Evolutionary conservation across 2,113 vertebrate species (phyloP).

Genomic region (Mus musculus): DNA sequence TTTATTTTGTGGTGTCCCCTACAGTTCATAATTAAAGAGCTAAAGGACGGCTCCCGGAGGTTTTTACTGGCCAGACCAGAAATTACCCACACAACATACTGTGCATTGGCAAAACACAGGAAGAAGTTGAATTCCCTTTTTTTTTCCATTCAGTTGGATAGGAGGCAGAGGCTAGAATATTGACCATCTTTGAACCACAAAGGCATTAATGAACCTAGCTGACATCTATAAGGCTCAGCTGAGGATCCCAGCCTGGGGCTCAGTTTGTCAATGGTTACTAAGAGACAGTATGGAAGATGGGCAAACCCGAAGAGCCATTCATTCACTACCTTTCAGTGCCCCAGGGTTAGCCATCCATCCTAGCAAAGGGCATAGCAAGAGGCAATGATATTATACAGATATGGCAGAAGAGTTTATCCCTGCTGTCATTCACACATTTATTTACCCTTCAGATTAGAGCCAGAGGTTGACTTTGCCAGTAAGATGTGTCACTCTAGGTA

Average conservation of each 20-base stretch:
- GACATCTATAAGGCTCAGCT: slow-evolving; percentile 15
- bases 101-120: slow-evolving; percentile 81
- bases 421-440: not conserved
- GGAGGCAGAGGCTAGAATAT: slow-evolving; percentile 61
- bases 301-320: not conserved
- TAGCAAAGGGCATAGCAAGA: not conserved
- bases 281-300: not conserved
- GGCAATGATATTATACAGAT: not conserved
- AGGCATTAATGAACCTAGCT: slow-evolving; percentile 63
- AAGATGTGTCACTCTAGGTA: not conserved
- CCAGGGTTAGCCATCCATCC: not conserved
- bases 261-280: slow-evolving; percentile 22
- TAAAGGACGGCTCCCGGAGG: slow-evolving; percentile 84
- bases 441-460: not conserved
- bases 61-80: slow-evolving; percentile 86
- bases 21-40: slow-evolving; percentile 87
- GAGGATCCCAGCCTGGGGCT: not conserved
- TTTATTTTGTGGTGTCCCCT: slow-evolving; percentile 87
- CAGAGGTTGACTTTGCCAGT: not conserved
- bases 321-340: not conserved
- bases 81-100: slow-evolving; percentile 83
- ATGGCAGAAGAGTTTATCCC: not conserved
- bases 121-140: slow-evolving; percentile 70
- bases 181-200: slow-evolving; percentile 75
- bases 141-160: slow-evolving; percentile 61